phyloP scores from a whole-genome alignment of 2,113 vertebrate species.

The Lota lota region DNA sequence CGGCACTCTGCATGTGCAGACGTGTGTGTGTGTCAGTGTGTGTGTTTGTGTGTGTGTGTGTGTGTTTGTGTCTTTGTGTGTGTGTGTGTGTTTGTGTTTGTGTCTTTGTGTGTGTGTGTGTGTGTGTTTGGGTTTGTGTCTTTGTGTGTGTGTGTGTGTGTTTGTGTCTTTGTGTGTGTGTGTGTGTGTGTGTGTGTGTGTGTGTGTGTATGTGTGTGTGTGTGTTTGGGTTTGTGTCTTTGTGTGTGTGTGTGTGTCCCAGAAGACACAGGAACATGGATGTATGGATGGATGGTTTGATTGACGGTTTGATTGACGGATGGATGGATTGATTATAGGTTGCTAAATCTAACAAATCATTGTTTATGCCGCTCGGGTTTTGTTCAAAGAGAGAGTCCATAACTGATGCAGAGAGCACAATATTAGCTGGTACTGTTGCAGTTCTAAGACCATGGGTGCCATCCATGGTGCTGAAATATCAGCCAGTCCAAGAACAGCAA shows the following conservation, averaged over 20 bases:
- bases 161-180: neutral
- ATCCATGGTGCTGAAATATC: conserved; percentile 54
- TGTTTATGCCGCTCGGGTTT: too few relatives aligned
- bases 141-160: neutral
- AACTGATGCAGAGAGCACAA: too few relatives aligned
- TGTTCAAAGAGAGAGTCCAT: too few relatives aligned
- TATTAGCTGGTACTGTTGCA: neutral
- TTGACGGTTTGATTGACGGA: conserved; percentile 23
- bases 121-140: neutral
- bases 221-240: neutral
- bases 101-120: conserved; percentile 2
- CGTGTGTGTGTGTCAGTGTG: conserved; percentile 1
- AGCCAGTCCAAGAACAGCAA: neutral
- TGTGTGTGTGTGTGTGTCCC: neutral
- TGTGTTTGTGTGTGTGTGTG: conserved; percentile 3
- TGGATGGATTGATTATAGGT: conserved; percentile 19
- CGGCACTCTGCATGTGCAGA: too few relatives aligned
- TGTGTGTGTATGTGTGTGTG: conserved; percentile 2
- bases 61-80: neutral
- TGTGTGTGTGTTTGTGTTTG: neutral
- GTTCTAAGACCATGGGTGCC: conserved; percentile 19
- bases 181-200: conserved; percentile 4
- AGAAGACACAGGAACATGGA: neutral
- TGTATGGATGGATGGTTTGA: conserved; percentile 17
- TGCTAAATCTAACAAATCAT: neutral